Evolutionary conservation across 2,113 vertebrate species (phyloP), one percentile per base, ranked within the genome.

Genomic region (Lampris incognitus): DNA sequence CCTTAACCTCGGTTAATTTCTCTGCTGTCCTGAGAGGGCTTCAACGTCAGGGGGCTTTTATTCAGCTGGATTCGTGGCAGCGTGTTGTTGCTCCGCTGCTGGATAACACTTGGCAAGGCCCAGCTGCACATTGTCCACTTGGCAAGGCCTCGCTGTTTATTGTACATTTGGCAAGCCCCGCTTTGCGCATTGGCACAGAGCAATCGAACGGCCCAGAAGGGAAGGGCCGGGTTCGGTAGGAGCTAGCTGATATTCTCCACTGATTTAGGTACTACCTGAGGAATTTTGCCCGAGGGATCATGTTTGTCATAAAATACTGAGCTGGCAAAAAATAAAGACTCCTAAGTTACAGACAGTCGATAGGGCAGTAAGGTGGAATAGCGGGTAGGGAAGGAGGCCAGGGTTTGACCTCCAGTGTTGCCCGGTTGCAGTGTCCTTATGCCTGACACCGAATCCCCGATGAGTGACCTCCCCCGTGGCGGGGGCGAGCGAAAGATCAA

Each of bases 81-180:
- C 7, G 1, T 58, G 46, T 69, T 42, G 9, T 38, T 74, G 55
- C 66, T 59, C 49, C 50, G 55, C 73, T 79, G 71, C 73, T 85
- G 79, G 66, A 82, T 85, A 72, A 68, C 69, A 69, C 77, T 82
- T 85, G 81, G 81, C 75, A 69, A 60, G 6, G 3, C 10, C 69
- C 39, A 13, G 39, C 38, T 13, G 57, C 65, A 68, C 80, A 76
- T 55, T 79, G 76, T 58, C 57, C 4, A 51, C 61, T 80, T 86
- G 76, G 80, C 76, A 62, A 11, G 9, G 60, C 59, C 66, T 49
- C 3, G 49, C n/a, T 63, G 72, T 60, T 79, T 61, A 44, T 69
- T 74, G 60, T 78, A 51, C 7, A 78, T 50, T 75, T 83, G 81
- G 79, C 77, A 58, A 46, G 49, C 63, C 46, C 60, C 1, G 1